A percentile compares a stretch with the other conserved stretches of the same genome.
Evolutionary conservation across 2,797 vertebrate genomes (phyloP).

Genomic region (Pelodytes ibericus): DNA sequence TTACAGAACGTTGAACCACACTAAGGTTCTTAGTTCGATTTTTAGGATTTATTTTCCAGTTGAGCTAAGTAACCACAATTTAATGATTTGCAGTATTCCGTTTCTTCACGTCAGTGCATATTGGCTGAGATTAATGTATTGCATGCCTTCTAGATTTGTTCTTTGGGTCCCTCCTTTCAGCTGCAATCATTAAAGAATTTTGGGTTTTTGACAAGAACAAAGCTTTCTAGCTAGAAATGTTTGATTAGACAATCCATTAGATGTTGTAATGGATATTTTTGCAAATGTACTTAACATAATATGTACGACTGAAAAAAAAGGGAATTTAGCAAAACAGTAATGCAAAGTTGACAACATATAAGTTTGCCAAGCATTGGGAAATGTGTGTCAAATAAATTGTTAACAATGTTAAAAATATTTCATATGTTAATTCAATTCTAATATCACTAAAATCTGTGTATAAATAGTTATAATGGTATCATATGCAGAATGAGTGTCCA

Average conservation of each 20-base stretch:
- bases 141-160: conserved; percentile 17
- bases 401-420: too few species aligned
- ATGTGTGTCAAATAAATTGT: too few species aligned
- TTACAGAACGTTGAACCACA: background rate
- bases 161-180: conserved; percentile 36
- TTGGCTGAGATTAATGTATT: conserved; percentile 25
- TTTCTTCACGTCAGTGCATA: conserved; percentile 18
- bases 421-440: too few species aligned
- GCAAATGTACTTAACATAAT: background rate
- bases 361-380: too few species aligned
- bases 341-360: too few species aligned
- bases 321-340: background rate
- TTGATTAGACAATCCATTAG: background rate
- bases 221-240: background rate
- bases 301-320: background rate
- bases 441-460: too few species aligned
- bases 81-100: conserved; percentile 11
- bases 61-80: background rate
- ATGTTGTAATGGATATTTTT: background rate
- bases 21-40: background rate
- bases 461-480: too few species aligned
- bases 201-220: conserved; percentile 26
- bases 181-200: conserved; percentile 26
- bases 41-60: conserved; percentile 4
- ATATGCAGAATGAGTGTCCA: too few species aligned